A percentile compares a stretch with the other conserved stretches of the same genome.
These are phyloP conservation scores for Xyliphius kryptos DNA, from an alignment of 2,113 vertebrate genomes.

Conservation along the genomic window DNA sequence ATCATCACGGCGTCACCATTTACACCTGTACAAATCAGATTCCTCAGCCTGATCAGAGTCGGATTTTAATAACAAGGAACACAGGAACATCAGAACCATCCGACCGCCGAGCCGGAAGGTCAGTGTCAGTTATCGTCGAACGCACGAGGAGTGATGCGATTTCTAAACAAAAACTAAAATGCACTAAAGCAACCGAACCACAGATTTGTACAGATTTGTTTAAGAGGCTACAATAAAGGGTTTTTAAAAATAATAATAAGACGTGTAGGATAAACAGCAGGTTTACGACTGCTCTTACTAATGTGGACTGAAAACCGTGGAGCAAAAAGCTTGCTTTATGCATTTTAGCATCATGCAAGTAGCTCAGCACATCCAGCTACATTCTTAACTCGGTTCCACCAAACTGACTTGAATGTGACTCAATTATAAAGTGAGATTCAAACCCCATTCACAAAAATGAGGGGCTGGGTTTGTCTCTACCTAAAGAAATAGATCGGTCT, in stretches of 20 bases:
- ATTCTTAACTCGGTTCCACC: not conserved
- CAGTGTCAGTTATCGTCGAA: slow-evolving; percentile 1
- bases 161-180: too few relatives aligned
- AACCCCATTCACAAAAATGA: not conserved
- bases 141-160: not conserved
- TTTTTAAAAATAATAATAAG: too few relatives aligned
- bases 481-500: too few relatives aligned
- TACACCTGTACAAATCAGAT: slow-evolving; percentile 28
- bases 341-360: slow-evolving; percentile 31
- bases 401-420: not conserved
- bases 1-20: slow-evolving; percentile 42
- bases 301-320: not conserved
- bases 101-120: slow-evolving; percentile 14
- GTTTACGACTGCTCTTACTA: not conserved
- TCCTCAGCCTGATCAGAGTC: slow-evolving; percentile 31
- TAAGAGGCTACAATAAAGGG: too few relatives aligned
- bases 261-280: too few relatives aligned
- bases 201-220: too few relatives aligned
- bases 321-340: slow-evolving; percentile 9
- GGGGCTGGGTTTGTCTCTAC: too few relatives aligned
- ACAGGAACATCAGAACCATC: slow-evolving; percentile 20
- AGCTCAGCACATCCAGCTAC: slow-evolving; percentile 19
- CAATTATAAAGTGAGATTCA: not conserved
- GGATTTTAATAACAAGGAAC: slow-evolving; percentile 31
- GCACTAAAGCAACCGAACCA: too few relatives aligned